Base-by-base conservation (phyloP, 2,113 vertebrate species). In the Hippocampus comes region DNA sequence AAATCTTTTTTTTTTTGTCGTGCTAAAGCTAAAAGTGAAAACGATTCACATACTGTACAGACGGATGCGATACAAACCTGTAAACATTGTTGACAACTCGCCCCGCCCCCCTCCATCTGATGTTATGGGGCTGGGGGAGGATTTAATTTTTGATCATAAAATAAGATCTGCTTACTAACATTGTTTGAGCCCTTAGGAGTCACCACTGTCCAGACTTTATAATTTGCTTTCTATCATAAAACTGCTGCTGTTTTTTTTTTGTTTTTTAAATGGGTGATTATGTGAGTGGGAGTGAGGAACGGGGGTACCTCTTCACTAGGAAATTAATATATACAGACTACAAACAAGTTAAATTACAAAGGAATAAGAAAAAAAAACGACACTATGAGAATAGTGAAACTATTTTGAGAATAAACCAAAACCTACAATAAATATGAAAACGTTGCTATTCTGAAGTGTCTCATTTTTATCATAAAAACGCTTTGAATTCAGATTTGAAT, bases 141-240 rank as follows among this genome's bases (percentile, higher is more conserved):
- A 20, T 34, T 34, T 10, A 18, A 17, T 38, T 41, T 8, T 14
- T 46, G 9, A 21, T 8, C 17, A 53, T 20, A 46, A 17, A 42
- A 42, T 25, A 10, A 17, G 78, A 71, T 59, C 41, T 74, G 56
- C 42, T 71, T 71, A 65, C 65, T 75, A 81, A 79, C 25, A 3
- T 48, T 63, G 82, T 85, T 85, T 84, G 70, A 90, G 88, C 88
- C 89, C 89, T 89, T 90, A 64, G 78, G 73, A 85, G 72, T 80
- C 74, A 41, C 78, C 67, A 67, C 70, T 5, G 21, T 14, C n/a
- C 3, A 30, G 72, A 53, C 78, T 86, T 81, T 84, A 79, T 55
- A 11, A 72, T 56, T 61, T 25, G n/a, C 65, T 66, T 53, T 68
- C 20, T 42, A 12, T 60, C 59, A 27, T 23, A 6, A 65, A 0